Evolutionary conservation across 2,113 vertebrate species (phyloP).

Genomic region (Dolichallabes microphthalmus): DNA sequence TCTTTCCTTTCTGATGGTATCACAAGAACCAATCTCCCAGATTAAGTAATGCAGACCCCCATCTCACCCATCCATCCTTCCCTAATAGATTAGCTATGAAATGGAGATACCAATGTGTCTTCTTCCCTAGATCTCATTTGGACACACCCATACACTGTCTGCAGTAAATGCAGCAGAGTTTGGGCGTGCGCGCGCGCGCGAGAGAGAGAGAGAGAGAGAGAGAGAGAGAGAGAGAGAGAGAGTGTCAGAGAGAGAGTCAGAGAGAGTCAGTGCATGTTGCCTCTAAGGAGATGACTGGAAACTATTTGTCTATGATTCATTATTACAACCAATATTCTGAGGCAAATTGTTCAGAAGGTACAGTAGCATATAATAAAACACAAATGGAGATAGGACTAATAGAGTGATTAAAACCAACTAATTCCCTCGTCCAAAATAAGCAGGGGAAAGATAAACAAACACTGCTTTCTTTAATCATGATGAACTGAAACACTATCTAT

Average conservation of each 20-base stretch:
- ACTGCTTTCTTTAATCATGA: background rate
- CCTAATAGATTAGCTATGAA: constrained; percentile 33
- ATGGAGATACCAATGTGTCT: constrained; percentile 25
- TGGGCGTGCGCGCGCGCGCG: too few relatives aligned
- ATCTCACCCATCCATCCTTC: constrained; percentile 11
- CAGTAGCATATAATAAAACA: constrained; percentile 50
- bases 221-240: background rate
- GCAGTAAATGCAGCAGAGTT: constrained; percentile 25
- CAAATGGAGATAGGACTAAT: constrained; percentile 54
- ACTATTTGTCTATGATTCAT: background rate
- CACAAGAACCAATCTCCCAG: constrained; percentile 54
- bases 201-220: background rate
- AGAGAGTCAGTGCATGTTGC: constrained; percentile 33
- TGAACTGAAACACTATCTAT: background rate
- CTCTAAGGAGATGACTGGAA: background rate
- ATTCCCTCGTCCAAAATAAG: background rate
- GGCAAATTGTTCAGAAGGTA: background rate
- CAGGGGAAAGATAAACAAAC: background rate
- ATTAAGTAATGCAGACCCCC: constrained; percentile 13
- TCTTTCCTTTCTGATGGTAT: constrained; percentile 41
- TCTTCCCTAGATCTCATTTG: constrained; percentile 34
- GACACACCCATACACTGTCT: background rate
- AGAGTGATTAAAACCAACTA: background rate
- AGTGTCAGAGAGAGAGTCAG: background rate
- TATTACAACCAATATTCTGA: constrained; percentile 47